Evolutionary conservation across 2,113 vertebrate species (phyloP).

Genomic region (Lepidothrix coronata): DNA sequence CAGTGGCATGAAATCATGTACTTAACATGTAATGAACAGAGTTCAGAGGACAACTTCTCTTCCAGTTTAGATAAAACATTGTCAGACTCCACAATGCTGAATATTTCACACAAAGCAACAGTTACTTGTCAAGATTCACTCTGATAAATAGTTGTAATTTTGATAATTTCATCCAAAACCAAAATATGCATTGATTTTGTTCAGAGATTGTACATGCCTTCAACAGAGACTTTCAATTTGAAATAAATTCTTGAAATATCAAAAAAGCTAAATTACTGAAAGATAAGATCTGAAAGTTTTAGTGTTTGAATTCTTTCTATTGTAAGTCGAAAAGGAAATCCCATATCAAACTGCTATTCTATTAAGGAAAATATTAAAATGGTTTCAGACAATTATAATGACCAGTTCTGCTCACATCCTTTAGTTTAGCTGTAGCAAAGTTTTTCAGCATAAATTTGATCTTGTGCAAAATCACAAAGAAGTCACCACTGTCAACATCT

Average conservation of each 20-base stretch:
- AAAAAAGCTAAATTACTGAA: background rate
- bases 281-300: background rate
- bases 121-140: background rate
- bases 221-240: background rate
- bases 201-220: background rate
- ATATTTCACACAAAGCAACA: background rate
- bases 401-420: background rate
- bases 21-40: background rate
- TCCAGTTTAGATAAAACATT: background rate
- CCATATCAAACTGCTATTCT: background rate
- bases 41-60: background rate
- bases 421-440: background rate
- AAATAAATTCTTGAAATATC: background rate
- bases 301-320: background rate
- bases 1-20: background rate
- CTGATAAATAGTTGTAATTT: background rate
- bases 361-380: background rate
- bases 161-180: background rate
- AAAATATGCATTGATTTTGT: background rate
- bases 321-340: background rate
- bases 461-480: background rate
- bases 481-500: background rate
- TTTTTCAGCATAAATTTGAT: background rate
- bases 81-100: background rate
- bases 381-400: background rate